Evolutionary conservation across 2,888 invertebrate genomes (phyloP), one percentile per base, ranked within the genome.

Genomic region (Eupithecia exiguata): DNA sequence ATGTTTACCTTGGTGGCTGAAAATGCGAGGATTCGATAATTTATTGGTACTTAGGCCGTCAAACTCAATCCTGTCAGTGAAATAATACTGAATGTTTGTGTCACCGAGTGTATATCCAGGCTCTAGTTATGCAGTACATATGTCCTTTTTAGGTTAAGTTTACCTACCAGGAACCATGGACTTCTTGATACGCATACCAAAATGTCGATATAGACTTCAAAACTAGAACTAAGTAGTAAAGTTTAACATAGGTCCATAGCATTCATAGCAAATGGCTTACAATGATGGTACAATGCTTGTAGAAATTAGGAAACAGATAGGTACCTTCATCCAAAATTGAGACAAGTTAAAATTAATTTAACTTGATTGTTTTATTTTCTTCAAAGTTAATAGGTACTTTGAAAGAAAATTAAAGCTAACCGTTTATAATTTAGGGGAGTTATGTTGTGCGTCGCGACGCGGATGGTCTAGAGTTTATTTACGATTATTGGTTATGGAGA

Each of bases 401-500:
- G 9, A 62, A 35, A 40, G 6, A 21, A 66, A 66, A 66, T 25
- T 38, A 16, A 66, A 66, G n/a, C 38, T n/a, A 21, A 65, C 38
- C 71, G 71, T 75, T 75, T 82, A 83, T 83, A 84, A 84, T 84
- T 81, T 82, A 78, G 81, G 78, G 78, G 79, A 83, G 81, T 82
- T 83, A 81, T 76, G 74, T 79, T 77, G 79, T 74, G 80, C 78
- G 81, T 65, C 78, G 78, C 83, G 80, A 83, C 84, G 83, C 79
- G 81, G 83, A 84, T 84, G 84, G 82, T 78, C 81, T 83, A 82
- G 86, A 84, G 89, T 91, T 93, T 93, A 94, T 94, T 94, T 94
- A 94, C 92, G 94, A 88, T 94, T 94, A 94, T 94, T 93, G 94
- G 93, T 94, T 93, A 94, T 93, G 89, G 93, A 91, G 89, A 86